Evolutionary conservation across 37 sponge, comb jelly and placozoan species (phyloP), one percentile per base, ranked within the genome.

Genomic region (Hormiphora californensis): DNA sequence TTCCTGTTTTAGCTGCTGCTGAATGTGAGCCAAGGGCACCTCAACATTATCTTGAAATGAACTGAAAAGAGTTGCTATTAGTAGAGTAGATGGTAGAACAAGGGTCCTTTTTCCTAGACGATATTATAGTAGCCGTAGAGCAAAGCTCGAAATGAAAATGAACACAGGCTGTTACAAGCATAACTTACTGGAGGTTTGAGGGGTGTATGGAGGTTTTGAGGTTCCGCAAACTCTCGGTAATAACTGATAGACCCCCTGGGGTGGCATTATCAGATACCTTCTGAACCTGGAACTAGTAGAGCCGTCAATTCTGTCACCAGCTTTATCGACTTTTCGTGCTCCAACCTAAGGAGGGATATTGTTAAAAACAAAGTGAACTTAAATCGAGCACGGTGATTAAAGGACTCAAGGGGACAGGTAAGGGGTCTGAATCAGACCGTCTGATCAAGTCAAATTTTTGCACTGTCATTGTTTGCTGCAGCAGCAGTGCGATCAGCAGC

Each of bases 11-110:
- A 94, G 86, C 19, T 91, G 90, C 40, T 92, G 89, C 54, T 91
- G 91, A 27, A 94, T 91, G 34, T 92, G 86, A 39, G 92, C 90
- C 54, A 94, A 25, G 0, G 92, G 94, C 8, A 90, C 88, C 68
- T 92, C 92, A 0, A 94, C 90, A 27, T 73, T 87, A 12, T 89
- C 88, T 36, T 89, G 90, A 28, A 91, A 94, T 32, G 59, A 78
- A 28, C 92, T 94, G 89, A 36, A 90, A 28, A 67, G 22, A 17
- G 9, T 49, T 17, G 15, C 53, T 49, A 15, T 15, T 9, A 17
- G 15, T 49, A 17, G 15, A 9, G 15, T 17, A 49, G n/a, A n/a
- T n/a, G n/a, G n/a, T n/a, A n/a, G n/a, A n/a, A n/a, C n/a, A n/a
- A n/a, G n/a, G n/a, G n/a, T n/a, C n/a, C n/a, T n/a, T n/a, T n/a